These are phyloP conservation scores for Trialeurodes vaporariorum DNA, from an alignment of 1,140 invertebrate species.

Conservation along the genomic window DNA sequence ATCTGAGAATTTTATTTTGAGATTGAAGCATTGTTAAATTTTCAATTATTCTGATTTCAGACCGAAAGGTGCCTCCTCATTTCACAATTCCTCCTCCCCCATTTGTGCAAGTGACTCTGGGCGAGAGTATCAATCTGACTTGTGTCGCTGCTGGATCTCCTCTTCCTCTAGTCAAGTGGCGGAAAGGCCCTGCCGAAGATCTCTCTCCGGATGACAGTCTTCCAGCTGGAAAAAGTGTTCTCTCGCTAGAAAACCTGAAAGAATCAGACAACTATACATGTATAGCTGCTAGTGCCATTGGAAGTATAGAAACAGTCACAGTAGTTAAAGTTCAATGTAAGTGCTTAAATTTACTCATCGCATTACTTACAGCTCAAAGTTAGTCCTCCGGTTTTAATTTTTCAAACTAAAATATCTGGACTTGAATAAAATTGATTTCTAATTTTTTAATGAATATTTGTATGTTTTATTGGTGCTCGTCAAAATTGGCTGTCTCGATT, in stretches of 20 bases:
- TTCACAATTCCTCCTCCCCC: constrained; percentile 83
- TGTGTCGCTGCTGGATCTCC: constrained; percentile 95
- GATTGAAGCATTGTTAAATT: too few species aligned
- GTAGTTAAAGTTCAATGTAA: constrained; percentile 92
- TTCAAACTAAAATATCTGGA: too few species aligned
- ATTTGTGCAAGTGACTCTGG: constrained; percentile 77
- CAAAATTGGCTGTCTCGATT: too few species aligned
- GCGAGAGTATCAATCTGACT: constrained; percentile 79
- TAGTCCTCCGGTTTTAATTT: too few species aligned
- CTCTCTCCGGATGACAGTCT: constrained; percentile 75
- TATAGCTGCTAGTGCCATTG: constrained; percentile 84
- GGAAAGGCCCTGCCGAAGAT: constrained; percentile 66
- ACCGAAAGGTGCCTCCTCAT: constrained; percentile 81
- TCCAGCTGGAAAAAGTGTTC: constrained; percentile 70
- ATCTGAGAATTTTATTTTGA: too few species aligned
- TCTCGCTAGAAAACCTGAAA: constrained; percentile 72
- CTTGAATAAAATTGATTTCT: too few species aligned
- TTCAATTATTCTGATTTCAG: constrained; percentile 39
- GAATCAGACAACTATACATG: constrained; percentile 95
- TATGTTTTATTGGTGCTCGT: too few species aligned
- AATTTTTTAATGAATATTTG: too few species aligned
- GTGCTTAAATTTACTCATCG: constrained; percentile 31
- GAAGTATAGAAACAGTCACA: constrained; percentile 74
- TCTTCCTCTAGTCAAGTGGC: constrained; percentile 95
- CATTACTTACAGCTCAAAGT: too few species aligned